phyloP scores from a whole-genome alignment of 2,888 invertebrate genomes.

The Sussaba pulchella region DNA sequence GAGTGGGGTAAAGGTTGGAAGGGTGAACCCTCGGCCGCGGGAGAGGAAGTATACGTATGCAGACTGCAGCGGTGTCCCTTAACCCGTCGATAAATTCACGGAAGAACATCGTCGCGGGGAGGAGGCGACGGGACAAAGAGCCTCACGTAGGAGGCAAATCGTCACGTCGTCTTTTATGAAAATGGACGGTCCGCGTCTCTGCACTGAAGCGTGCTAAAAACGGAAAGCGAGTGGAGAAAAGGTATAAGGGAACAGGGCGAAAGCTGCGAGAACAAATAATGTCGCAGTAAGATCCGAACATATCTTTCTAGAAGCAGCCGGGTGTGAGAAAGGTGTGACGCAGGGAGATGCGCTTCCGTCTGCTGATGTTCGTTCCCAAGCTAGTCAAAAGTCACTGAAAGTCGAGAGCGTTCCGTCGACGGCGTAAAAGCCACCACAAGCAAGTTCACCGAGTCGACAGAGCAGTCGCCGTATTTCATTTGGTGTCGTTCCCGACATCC shows the following conservation, averaged over 20 bases:
- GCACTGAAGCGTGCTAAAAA: conserved; percentile 61
- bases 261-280: conserved; percentile 1
- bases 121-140: conserved; percentile 64
- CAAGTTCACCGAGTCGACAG: conserved; percentile 34
- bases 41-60: conserved; percentile 36
- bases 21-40: conserved; percentile 22
- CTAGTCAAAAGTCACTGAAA: conserved; percentile 64
- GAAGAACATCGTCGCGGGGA: conserved; percentile 8
- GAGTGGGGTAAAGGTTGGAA: not conserved
- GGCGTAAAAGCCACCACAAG: conserved; percentile 39
- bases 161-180: conserved; percentile 72
- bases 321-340: conserved; percentile 16
- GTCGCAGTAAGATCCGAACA: conserved; percentile 43
- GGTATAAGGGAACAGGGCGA: conserved; percentile 25
- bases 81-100: conserved; percentile 61
- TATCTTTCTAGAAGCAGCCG: conserved; percentile 35
- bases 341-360: conserved; percentile 23
- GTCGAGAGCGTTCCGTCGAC: conserved; percentile 51
- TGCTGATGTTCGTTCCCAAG: conserved; percentile 30
- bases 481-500: conserved; percentile 59
- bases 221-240: conserved; percentile 40
- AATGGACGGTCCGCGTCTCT: conserved; percentile 74
- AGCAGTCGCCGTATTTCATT: conserved; percentile 65
- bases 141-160: conserved; percentile 71
- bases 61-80: conserved; percentile 45